phyloP scores from a whole-genome alignment of 2,888 invertebrate genomes.

The Danaus chrysippus region DNA sequence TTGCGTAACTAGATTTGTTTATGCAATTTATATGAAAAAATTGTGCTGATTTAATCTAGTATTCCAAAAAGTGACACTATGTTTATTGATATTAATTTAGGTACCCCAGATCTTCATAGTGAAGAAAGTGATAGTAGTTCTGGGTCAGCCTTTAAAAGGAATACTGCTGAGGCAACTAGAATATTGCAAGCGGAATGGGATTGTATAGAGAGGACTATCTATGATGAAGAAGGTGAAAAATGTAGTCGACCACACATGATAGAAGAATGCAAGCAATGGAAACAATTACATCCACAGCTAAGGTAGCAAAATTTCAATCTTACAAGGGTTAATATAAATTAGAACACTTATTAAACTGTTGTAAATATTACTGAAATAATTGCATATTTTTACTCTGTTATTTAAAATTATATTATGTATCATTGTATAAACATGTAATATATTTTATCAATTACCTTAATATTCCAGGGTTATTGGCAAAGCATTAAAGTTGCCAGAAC shows the following conservation, averaged over 20 bases:
- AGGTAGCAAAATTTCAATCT: conserved; percentile 52
- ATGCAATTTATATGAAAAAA: background rate
- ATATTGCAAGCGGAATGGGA: conserved; percentile 76
- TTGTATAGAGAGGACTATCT: conserved; percentile 76
- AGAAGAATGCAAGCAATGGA: conserved; percentile 81
- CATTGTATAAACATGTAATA: background rate
- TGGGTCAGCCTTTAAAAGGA: conserved; percentile 71
- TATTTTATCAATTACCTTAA: conserved; percentile 2
- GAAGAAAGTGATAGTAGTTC: conserved; percentile 76
- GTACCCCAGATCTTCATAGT: conserved; percentile 69
- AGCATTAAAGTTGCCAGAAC: conserved; percentile 58
- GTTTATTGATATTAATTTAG: conserved; percentile 37
- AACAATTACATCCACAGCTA: conserved; percentile 77
- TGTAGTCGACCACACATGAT: conserved; percentile 68
- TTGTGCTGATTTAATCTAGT: background rate
- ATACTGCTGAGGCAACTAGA: conserved; percentile 74
- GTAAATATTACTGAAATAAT: too few species aligned
- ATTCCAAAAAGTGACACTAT: background rate
- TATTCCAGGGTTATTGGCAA: conserved; percentile 64
- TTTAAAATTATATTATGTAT: background rate
- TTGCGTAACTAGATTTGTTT: background rate
- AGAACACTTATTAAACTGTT: too few species aligned
- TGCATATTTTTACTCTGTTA: too few species aligned
- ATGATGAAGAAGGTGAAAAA: conserved; percentile 74
- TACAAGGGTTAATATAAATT: background rate